Evolutionary conservation across 1,140 invertebrate species (phyloP), one percentile per base, ranked within the genome.

Genomic region (Drosophila punjabiensis): DNA sequence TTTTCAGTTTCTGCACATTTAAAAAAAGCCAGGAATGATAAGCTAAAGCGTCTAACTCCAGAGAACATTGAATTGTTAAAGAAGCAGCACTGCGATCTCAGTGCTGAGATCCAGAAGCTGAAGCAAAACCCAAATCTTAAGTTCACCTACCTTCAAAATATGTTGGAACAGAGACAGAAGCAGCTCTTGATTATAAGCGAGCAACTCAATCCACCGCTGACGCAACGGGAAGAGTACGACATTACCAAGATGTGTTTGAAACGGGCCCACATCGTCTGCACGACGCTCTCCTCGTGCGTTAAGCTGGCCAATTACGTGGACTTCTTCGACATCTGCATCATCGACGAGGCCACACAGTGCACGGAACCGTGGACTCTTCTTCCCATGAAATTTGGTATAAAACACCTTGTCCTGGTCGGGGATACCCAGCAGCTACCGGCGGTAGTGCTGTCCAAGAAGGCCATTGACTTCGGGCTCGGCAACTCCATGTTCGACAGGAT

Each of bases 271-370:
- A 92, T 94, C 30, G 82, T 94, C 9, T 94, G 93, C 60, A 94
- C 93, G 6, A 94, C 94, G 11, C 84, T 94, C 18, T 93, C 92
- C 20, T 92, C 93, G 53, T 91, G 90, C 37, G 81, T 92, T 2
- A 92, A 89, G 47, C 32, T 92, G 16, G 71, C 71, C 47, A 32
- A 63, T 14, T 93, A 64, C 20, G 92, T 94, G 5, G 89, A 94
- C 11, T 94, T 93, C 11, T 97, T 98, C 89, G 95, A 96, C 53
- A 94, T 96, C 52, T 98, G 98, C 83, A 97, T 99, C 39, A 95
- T 99, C 37, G 98, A 99, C 93, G 98, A 99, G 94, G 98, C 98
- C 16, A 97, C 97, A 0, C 97, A 98, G 81, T 96, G 96, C 76
- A 95, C 95, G 24, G 98, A 99, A 93, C 95, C 96, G 0, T 97